phyloP scores from a whole-genome alignment of 2,797 vertebrate genomes.

The Pseudotriccus pelzelni region DNA sequence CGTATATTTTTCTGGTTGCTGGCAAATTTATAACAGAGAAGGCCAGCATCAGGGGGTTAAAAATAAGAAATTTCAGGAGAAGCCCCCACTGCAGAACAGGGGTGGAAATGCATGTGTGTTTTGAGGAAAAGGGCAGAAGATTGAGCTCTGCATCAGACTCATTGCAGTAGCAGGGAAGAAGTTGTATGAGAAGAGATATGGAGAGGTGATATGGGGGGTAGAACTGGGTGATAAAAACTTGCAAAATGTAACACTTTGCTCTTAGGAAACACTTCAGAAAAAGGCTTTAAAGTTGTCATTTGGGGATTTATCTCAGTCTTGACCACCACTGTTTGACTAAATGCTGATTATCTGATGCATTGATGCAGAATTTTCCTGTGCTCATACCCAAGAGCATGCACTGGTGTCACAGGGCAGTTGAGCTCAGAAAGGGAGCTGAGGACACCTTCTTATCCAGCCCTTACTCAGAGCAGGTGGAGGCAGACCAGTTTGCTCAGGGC shows the following conservation, averaged over 20 bases:
- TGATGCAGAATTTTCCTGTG: not conserved
- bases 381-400: not conserved
- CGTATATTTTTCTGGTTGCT: not conserved
- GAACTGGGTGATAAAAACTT: not conserved
- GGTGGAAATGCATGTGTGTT: not conserved
- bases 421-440: not conserved
- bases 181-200: rapidly evolving
- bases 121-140: not conserved
- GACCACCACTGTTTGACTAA: not conserved
- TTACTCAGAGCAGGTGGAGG: not conserved
- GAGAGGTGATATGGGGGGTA: not conserved
- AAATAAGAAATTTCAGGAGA: not conserved
- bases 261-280: not conserved
- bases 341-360: not conserved
- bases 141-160: rapidly evolving
- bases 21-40: not conserved
- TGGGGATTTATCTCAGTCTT: not conserved
- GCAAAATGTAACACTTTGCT: not conserved
- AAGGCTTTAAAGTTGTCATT: not conserved
- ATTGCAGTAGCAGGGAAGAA: not conserved
- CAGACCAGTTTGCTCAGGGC: not conserved
- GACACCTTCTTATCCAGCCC: not conserved
- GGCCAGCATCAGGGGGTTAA: not conserved
- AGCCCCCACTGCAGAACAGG: not conserved
- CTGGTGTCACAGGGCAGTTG: not conserved